Percentiles rank a stretch among this genome's conserved stretches.
Evolutionary conservation across 2,888 invertebrate species (phyloP).

Genomic region (Eupithecia exiguata): DNA sequence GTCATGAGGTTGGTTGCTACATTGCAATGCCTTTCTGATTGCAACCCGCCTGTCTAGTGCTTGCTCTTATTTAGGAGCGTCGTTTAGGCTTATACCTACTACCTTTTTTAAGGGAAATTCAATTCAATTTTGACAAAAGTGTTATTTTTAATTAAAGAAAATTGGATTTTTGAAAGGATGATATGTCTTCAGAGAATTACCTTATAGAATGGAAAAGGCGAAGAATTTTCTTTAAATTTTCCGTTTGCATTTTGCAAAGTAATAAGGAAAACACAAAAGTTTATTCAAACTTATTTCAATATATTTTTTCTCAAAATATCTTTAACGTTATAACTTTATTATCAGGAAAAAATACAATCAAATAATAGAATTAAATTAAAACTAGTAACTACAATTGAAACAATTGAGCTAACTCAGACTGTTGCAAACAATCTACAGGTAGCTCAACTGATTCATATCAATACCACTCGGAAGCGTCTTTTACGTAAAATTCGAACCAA

Average conservation of each 20-base stretch:
- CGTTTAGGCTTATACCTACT: background rate
- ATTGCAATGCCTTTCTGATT: conserved; percentile 47
- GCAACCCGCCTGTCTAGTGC: conserved; percentile 23
- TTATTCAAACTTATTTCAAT: background rate
- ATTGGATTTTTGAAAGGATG: background rate
- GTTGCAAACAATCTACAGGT: no score
- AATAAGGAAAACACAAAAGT: background rate
- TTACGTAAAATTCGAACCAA: background rate
- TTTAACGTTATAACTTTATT: no score
- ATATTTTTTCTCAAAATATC: background rate
- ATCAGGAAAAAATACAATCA: no score
- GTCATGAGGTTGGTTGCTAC: conserved; percentile 62
- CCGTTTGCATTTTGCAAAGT: background rate
- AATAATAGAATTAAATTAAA: no score
- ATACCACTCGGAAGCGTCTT: no score
- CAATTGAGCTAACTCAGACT: no score
- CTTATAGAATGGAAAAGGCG: background rate
- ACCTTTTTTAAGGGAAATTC: background rate
- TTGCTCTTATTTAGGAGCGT: conserved; percentile 8
- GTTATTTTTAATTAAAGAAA: background rate
- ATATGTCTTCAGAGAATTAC: background rate
- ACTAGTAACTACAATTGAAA: no score
- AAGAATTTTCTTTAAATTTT: background rate
- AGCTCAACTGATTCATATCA: no score
- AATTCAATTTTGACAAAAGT: background rate